Conservation (phyloP, 2,888 invertebrate genomes). For the Lasioglossum morio region DNA sequence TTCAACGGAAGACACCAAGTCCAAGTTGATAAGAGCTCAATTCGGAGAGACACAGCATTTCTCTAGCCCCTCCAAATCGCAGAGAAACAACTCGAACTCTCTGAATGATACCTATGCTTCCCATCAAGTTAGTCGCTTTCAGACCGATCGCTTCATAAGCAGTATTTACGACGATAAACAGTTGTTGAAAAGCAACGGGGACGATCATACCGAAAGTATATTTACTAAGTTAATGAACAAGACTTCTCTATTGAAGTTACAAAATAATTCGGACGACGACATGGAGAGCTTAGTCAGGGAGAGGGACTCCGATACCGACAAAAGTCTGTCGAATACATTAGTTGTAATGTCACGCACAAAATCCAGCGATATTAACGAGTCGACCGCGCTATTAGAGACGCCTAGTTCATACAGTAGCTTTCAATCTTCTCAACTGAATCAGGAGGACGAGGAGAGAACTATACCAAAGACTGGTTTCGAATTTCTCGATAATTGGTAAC, state of each 20-base stretch:
- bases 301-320: slow-evolving; percentile 71
- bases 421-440: slow-evolving; percentile 79
- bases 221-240: slow-evolving; percentile 81
- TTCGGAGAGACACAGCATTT: slow-evolving; percentile 78
- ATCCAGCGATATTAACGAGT: slow-evolving; percentile 79
- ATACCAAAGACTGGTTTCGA: slow-evolving; percentile 87
- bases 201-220: slow-evolving; percentile 78
- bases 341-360: slow-evolving; percentile 76
- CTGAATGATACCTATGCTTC: slow-evolving; percentile 76
- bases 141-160: slow-evolving; percentile 79
- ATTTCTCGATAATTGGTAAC: slow-evolving; percentile 87
- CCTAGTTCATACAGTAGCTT: slow-evolving; percentile 82
- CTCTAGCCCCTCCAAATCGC: slow-evolving; percentile 76
- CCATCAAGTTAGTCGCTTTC: slow-evolving; percentile 77
- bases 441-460: slow-evolving; percentile 76
- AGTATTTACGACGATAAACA: slow-evolving; percentile 78
- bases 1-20: slow-evolving; percentile 70
- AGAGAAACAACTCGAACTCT: slow-evolving; percentile 74
- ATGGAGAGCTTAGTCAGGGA: slow-evolving; percentile 77
- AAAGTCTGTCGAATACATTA: slow-evolving; percentile 77
- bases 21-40: slow-evolving; percentile 74
- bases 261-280: slow-evolving; percentile 76
- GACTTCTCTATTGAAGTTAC: slow-evolving; percentile 79
- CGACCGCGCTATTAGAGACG: slow-evolving; percentile 80
- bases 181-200: slow-evolving; percentile 69